Evolutionary conservation across 2,888 invertebrate species (phyloP).

Genomic region (Heliconius ismenius): DNA sequence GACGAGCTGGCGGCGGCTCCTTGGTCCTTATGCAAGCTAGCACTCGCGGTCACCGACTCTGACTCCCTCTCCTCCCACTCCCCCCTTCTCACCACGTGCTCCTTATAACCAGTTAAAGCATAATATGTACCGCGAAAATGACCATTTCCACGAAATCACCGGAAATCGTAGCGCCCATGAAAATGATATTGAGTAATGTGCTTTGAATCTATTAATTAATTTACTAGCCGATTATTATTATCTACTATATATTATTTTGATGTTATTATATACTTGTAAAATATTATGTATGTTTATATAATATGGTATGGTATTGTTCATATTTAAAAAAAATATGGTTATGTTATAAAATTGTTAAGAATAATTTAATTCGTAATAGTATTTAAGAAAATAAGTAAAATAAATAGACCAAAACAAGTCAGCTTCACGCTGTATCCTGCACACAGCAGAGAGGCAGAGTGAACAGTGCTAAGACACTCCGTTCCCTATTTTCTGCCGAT

Average conservation of each 20-base stretch:
- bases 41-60: conserved; percentile 75
- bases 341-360: too few relatives aligned
- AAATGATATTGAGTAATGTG: conserved; percentile 45
- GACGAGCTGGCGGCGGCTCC: conserved; percentile 50
- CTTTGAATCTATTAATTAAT: conserved; percentile 9
- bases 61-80: conserved; percentile 45
- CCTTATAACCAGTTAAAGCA: conserved; percentile 59
- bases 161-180: conserved; percentile 60
- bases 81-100: conserved; percentile 46
- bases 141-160: conserved; percentile 74
- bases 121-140: conserved; percentile 70
- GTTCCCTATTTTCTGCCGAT: too few relatives aligned
- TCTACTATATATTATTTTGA: neutral
- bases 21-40: conserved; percentile 72
- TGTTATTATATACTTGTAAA: neutral
- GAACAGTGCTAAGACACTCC: too few relatives aligned
- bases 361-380: too few relatives aligned
- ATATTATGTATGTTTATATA: neutral
- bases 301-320: too few relatives aligned
- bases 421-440: too few relatives aligned
- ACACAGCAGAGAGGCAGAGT: too few relatives aligned
- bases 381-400: too few relatives aligned
- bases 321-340: neutral
- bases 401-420: too few relatives aligned
- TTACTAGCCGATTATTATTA: neutral